Evolutionary conservation across 2,797 vertebrate genomes (phyloP), one percentile per base, ranked within the genome.

Genomic region (Sus cebifrons): DNA sequence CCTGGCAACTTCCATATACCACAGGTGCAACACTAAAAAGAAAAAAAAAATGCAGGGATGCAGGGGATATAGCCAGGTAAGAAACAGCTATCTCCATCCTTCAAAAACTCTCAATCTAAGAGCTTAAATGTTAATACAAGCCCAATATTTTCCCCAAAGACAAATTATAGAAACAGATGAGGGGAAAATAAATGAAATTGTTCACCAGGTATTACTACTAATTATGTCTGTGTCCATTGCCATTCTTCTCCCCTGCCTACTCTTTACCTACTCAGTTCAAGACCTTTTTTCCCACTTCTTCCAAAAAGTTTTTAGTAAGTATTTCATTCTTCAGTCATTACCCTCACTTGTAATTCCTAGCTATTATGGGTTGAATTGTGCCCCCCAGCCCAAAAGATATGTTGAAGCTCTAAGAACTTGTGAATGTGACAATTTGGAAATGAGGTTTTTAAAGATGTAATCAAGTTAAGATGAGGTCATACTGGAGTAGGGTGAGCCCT

Each of bases 41-140:
- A 36, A 36, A 36, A 36, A 36, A 32, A 36, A 36, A 36, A 36
- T 36, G 36, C 36, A 3, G 36, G 32, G 23, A 83, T 62, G 6
- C 44, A 90, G 25, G 14, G 4, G 49, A 36, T 4, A 36, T 36
- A 92, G 21, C 68, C 21, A 89, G 52, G 23, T 64, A 94, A 90
- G 49, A 92, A 83, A 90, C 49, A 92, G 15, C 1, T 92, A 58
- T 40, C 12, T 17, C 9, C 25, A 81, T 5, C 20, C 18, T 15
- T 2, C 20, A 75, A 90, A 77, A 92, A 1, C 64, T 94, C 49
- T 82, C 29, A 78, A 36, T 75, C 40, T 86, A 60, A 21, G 29
- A 65, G 5, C 14, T 67, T 89, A n/a, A 32, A 82, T 36, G 56
- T 86, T 96, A 89, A 86, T 81, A 67, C 14, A 94, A 83, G 58